Evolutionary conservation across 2,888 invertebrate species (phyloP).

Genomic region (Philonicus albiceps): DNA sequence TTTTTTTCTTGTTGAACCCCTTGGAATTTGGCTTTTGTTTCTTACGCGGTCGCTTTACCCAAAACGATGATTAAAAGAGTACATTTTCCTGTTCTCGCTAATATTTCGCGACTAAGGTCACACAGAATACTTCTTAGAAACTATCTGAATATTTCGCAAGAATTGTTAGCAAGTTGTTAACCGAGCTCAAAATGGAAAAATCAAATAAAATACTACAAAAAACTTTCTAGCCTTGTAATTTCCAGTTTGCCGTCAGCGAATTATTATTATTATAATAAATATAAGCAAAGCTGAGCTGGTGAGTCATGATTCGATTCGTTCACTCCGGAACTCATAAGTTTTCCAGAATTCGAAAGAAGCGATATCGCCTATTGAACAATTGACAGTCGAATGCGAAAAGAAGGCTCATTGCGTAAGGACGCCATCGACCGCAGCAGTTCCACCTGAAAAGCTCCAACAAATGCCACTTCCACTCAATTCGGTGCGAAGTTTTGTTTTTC

Average conservation of each 20-base stretch:
- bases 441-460: not conserved
- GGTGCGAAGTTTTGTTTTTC: not conserved
- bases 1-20: no score
- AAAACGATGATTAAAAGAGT: no score
- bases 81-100: no score
- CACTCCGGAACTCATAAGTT: not conserved
- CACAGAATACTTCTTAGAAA: no score
- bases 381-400: not conserved
- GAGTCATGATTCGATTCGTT: not conserved
- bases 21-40: no score
- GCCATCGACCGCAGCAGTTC: not conserved
- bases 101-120: no score
- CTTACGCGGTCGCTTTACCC: no score
- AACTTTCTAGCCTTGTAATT: not conserved
- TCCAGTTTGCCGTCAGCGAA: not conserved
- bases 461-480: not conserved
- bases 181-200: not conserved
- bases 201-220: not conserved
- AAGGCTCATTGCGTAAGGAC: not conserved
- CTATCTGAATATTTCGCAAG: no score
- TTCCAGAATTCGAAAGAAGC: not conserved
- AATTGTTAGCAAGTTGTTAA: no score
- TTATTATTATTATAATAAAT: not conserved
- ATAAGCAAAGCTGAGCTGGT: not conserved
- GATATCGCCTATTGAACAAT: not conserved